Percentiles rank a stretch among this genome's conserved stretches.
Conservation (phyloP, 92 coral and sea anemone genomes). For the Epizoanthus ramosus region DNA sequence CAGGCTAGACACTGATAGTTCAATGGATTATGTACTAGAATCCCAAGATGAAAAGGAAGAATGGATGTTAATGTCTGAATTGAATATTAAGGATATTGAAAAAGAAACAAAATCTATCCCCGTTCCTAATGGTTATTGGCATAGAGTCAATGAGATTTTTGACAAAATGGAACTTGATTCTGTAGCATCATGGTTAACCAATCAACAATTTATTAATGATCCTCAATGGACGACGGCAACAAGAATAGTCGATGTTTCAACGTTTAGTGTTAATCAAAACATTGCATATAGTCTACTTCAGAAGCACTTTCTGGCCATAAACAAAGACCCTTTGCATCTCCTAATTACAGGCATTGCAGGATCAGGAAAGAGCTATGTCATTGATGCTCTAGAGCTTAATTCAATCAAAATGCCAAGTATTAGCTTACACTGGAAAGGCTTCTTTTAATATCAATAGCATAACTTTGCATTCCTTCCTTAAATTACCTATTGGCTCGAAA, state of each 20-base stretch:
- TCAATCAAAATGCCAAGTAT: slow-evolving; percentile 35
- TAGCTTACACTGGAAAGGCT: slow-evolving; percentile 63
- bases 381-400: slow-evolving; percentile 41
- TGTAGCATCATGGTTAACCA: slow-evolving; percentile 21
- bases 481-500: slow-evolving; percentile 57
- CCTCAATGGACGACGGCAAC: too few relatives aligned
- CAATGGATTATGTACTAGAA: slow-evolving; percentile 17
- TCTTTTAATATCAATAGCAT: slow-evolving; percentile 60
- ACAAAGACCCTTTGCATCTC: slow-evolving; percentile 27
- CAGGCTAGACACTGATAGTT: slow-evolving; percentile 11
- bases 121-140: slow-evolving; percentile 48
- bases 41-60: slow-evolving; percentile 45
- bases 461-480: slow-evolving; percentile 55
- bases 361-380: slow-evolving; percentile 53
- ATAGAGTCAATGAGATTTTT: slow-evolving; percentile 29
- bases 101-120: slow-evolving; percentile 13
- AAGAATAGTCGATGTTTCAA: too few relatives aligned
- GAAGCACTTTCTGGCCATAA: too few relatives aligned
- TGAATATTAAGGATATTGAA: slow-evolving; percentile 23
- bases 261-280: too few relatives aligned
- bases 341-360: slow-evolving; percentile 53
- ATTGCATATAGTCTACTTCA: too few relatives aligned
- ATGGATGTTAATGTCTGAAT: slow-evolving; percentile 57
- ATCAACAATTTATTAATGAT: too few relatives aligned
- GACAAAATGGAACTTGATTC: slow-evolving; percentile 45